phyloP scores from a whole-genome alignment of 2,888 invertebrate species.

The Ophraella communa region DNA sequence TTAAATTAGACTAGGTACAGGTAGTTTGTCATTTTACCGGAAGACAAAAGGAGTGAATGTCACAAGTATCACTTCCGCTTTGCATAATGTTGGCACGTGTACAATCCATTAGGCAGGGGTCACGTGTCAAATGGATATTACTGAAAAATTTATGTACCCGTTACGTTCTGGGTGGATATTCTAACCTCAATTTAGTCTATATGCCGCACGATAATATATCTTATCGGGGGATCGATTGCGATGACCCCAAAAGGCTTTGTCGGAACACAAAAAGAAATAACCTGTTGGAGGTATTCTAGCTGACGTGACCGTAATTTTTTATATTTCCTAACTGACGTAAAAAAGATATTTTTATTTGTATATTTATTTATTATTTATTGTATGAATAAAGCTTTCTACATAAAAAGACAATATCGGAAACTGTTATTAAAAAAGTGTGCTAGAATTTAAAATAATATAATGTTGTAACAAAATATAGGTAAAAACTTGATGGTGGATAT shows the following conservation, averaged over 20 bases:
- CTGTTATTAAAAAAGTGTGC: too few species aligned
- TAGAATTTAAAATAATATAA: too few species aligned
- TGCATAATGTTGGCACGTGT: conserved; percentile 19
- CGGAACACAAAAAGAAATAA: not conserved
- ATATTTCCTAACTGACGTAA: not conserved
- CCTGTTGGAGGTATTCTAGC: not conserved
- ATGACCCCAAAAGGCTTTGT: not conserved
- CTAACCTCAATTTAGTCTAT: conserved; percentile 6
- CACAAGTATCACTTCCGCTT: conserved; percentile 41
- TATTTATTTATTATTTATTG: too few species aligned
- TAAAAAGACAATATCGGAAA: too few species aligned
- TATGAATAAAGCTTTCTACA: too few species aligned
- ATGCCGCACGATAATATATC: conserved; percentile 10
- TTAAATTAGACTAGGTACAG: conserved; percentile 1
- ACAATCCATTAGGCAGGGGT: conserved; percentile 34
- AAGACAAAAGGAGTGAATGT: conserved; percentile 34
- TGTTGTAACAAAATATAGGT: too few species aligned
- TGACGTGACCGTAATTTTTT: too few species aligned
- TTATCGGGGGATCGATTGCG: not conserved
- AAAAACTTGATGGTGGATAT: too few species aligned
- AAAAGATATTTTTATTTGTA: too few species aligned
- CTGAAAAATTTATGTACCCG: conserved; percentile 40
- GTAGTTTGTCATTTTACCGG: conserved; percentile 18
- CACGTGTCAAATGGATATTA: conserved; percentile 50
- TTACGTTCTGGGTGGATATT: conserved; percentile 14